Base-by-base conservation (phyloP, 2,113 vertebrate genomes). In the Nicator chloris region DNA sequence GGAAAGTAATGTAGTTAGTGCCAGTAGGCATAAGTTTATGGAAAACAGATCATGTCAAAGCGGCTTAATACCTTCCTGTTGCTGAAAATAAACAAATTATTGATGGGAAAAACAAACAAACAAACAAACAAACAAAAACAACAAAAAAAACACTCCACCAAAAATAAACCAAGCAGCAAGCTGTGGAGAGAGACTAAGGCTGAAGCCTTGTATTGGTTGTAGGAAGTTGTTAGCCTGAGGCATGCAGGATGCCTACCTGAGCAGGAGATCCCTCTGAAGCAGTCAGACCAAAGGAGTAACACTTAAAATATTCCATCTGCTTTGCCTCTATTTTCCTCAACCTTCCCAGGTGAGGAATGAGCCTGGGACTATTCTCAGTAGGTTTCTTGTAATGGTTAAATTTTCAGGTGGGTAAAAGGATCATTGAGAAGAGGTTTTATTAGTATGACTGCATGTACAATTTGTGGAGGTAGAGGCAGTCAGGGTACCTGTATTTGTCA, bases 391-490 rank as follows among this genome's bases (percentile, higher is more conserved):
- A 70, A 65, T 37, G 8, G 6, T 13, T 16, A 65, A 14, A 24
- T 66, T 63, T 63, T 40, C 27, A 1, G 1, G 1, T 3, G 6
- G 11, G 4, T 1, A 8, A 59, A 50, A 10, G 2, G 4, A 24
- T 64, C 6, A 26, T 6, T 37, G 17, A 19, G 13, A 64, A 81
- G 30, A 51, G 5, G 8, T 42, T 69, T 81, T 60, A 77, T 20
- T 8, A 54, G 10, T 27, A 44, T 35, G 18, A 72, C 68, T 72
- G 20, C 3, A 4, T 35, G 7, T 35, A 51, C 2, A 40, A 2
- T 60, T 64, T 86, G 13, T 21, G 11, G 7, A 23, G 15, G 17
- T 33, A 51, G 47, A 59, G 8, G 54, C 16, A 44, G 18, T 56
- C 44, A 53, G 20, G 47, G 6, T 65, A 28, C 7, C 19, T 54